Evolutionary conservation across 92 coral and sea anemone genomes (phyloP).

Genomic region (Parazoanthus darwini): DNA sequence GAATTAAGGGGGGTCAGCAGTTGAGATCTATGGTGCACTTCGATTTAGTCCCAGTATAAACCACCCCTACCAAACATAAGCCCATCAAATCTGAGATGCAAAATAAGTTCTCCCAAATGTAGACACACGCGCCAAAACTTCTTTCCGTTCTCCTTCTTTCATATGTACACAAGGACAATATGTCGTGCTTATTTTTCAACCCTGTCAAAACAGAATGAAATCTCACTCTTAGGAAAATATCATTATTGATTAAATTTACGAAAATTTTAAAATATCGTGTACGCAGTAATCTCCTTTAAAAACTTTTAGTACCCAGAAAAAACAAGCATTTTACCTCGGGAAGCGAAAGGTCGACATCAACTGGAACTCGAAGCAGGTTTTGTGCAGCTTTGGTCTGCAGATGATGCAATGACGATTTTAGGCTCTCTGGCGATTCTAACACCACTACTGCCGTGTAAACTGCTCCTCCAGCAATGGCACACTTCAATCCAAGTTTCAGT

Average conservation of each 20-base stretch:
- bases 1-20: too few species aligned
- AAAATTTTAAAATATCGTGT: too few species aligned
- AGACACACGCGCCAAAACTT: too few species aligned
- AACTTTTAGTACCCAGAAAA: not conserved
- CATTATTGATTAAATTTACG: not conserved
- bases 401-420: constrained; percentile 53
- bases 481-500: constrained; percentile 62
- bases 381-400: constrained; percentile 57
- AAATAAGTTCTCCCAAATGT: too few species aligned
- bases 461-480: constrained; percentile 71
- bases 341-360: constrained; percentile 50
- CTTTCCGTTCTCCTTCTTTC: too few species aligned
- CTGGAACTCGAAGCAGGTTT: constrained; percentile 55
- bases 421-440: constrained; percentile 75
- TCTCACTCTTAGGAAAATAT: not conserved
- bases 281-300: not conserved
- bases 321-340: constrained; percentile 19
- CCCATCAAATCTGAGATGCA: too few species aligned
- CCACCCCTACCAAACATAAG: too few species aligned
- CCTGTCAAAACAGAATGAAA: not conserved
- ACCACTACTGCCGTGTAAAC: constrained; percentile 66
- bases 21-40: too few species aligned
- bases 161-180: not conserved
- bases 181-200: not conserved
- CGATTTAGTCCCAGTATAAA: too few species aligned